Evolutionary conservation across 1,140 invertebrate genomes (phyloP), one percentile per base, ranked within the genome.

Genomic region (Dendroctonus ponderosae): DNA sequence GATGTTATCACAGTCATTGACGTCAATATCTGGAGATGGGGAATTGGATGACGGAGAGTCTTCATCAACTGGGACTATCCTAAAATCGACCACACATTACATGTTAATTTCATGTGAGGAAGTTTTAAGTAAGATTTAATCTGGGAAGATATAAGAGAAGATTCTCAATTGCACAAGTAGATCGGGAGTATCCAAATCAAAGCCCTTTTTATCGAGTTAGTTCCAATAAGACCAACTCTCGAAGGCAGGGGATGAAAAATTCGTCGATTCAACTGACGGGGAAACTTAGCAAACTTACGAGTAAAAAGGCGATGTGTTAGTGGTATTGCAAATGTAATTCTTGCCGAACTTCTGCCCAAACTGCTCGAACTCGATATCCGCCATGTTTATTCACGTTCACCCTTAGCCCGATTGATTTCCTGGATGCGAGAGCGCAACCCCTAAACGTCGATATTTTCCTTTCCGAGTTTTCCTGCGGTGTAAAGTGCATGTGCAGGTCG

Each of bases 301-400:
- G 76, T 88, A 88, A 80, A 87, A 87, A 44, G 86, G 84, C 71
- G 85, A 82, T 50, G 90, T 85, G n/a, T 87, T 86, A 75, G 88
- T 91, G 53, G 89, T 87, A 56, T 73, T 91, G 89, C 75, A 91
- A 50, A 57, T 89, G 51, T 87, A 88, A 76, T 91, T 80, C 80
- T 86, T 85, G 71, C 92, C 91, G 81, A 94, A 94, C 78, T 88
- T 89, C 39, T 90, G 87, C 69, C 89, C 88, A 82, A 95, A 94
- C 85, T 94, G 90, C 80, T 95, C 92, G 82, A 93, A 95, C 80
- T 95, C 92, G 75, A 85, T 89, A 83, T 95, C 92, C 71, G 91
- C 92, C 92, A 94, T 94, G 80, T 85, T 82, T 78, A 68, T 76
- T 74, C 12, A 6, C 12, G 14, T 8, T 48, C 15, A n/a, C 9